A percentile compares a stretch with the other conserved stretches of the same genome.
Evolutionary conservation across 2,113 vertebrate species (phyloP).

Genomic region (Poeciliopsis prolifica): DNA sequence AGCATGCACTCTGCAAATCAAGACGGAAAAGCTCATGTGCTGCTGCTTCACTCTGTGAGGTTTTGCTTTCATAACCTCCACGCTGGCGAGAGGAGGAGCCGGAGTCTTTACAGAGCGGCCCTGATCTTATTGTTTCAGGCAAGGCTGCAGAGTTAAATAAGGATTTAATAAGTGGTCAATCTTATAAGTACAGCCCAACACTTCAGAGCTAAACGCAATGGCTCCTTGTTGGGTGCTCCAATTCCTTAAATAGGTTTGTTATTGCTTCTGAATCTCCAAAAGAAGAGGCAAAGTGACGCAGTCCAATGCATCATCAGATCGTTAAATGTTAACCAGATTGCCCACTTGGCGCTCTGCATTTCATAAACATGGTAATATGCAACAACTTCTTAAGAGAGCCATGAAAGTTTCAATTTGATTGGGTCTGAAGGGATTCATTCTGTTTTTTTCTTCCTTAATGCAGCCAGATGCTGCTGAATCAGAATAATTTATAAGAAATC

Average conservation of each 20-base stretch:
- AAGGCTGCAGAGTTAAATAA: not conserved
- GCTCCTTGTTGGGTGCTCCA: not conserved
- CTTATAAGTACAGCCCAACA: too few relatives aligned
- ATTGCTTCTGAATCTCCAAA: slow-evolving; percentile 1
- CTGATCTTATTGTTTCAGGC: not conserved
- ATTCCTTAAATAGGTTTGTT: not conserved
- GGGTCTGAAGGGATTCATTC: slow-evolving; percentile 50
- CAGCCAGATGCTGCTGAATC: slow-evolving; percentile 40
- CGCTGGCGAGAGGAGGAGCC: not conserved
- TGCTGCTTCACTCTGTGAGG: too few relatives aligned
- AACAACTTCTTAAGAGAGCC: slow-evolving; percentile 26
- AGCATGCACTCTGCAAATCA: not conserved
- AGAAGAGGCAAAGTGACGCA: not conserved
- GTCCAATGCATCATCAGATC: not conserved
- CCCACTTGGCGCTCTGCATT: not conserved
- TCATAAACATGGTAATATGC: slow-evolving; percentile 6
- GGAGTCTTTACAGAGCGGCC: not conserved
- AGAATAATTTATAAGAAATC: slow-evolving; percentile 60
- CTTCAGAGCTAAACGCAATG: not conserved
- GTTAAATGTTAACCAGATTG: slow-evolving; percentile 1
- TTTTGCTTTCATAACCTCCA: not conserved
- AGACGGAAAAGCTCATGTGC: not conserved
- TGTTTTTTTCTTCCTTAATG: slow-evolving; percentile 39
- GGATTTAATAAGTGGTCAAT: not conserved
- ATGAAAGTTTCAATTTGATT: slow-evolving; percentile 50